Conservation (phyloP, 2,888 invertebrate species). For the Mythimna ferrago region DNA sequence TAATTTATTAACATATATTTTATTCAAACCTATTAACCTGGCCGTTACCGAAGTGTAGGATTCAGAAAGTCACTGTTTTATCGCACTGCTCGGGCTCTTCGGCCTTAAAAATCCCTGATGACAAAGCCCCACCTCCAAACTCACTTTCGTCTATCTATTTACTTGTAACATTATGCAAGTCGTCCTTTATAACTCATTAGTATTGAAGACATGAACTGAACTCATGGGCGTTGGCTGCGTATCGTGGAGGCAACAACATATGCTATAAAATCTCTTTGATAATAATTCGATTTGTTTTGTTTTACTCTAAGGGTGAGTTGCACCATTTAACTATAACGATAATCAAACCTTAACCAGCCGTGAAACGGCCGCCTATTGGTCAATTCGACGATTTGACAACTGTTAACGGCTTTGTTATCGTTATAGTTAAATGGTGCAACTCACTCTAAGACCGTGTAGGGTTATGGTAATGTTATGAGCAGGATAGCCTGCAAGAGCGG, state of each 20-base stretch:
- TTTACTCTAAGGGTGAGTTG: no score
- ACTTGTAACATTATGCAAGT: slow-evolving; percentile 19
- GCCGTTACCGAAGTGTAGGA: no score
- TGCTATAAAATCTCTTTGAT: slow-evolving; percentile 38
- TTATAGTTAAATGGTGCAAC: no score
- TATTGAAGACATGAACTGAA: slow-evolving; percentile 25
- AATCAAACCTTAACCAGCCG: no score
- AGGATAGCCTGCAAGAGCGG: neutral
- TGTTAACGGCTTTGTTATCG: no score
- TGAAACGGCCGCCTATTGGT: no score
- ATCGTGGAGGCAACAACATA: slow-evolving; percentile 9
- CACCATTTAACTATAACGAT: no score
- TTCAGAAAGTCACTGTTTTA: no score
- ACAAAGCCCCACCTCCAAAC: neutral
- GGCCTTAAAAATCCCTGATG: neutral
- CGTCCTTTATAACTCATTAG: slow-evolving; percentile 9
- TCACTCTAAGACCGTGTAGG: slow-evolving; percentile 19
- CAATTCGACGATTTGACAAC: no score
- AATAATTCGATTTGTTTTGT: slow-evolving; percentile 28
- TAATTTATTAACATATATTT: no score
- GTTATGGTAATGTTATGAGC: slow-evolving; percentile 26
- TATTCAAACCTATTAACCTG: no score
- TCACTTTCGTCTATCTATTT: neutral
- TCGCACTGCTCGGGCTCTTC: no score
- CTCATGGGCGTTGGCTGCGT: slow-evolving; percentile 18